A percentile compares a stretch with the other conserved stretches of the same genome.
phyloP scores from a whole-genome alignment of 2,113 vertebrate genomes.

The Scolopax mira region DNA sequence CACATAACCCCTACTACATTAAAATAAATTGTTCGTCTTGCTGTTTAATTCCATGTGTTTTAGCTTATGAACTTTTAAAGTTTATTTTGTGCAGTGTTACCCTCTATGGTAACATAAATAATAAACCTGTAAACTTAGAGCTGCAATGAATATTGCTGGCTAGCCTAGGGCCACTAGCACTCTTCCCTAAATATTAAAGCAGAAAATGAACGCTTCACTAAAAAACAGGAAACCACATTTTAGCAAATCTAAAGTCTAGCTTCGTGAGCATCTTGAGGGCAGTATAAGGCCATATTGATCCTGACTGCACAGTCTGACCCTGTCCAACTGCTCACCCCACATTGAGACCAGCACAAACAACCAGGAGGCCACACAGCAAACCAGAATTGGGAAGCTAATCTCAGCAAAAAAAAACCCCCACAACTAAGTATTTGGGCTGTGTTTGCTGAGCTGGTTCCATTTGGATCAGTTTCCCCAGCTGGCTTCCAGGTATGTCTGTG shows the following conservation, averaged over 20 bases:
- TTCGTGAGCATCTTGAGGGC: not conserved
- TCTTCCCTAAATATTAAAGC: not conserved
- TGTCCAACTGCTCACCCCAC: not conserved
- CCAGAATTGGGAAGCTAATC: not conserved
- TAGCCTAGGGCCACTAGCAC: not conserved
- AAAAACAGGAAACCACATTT: slow-evolving; percentile 39
- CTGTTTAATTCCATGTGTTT: not conserved
- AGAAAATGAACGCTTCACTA: not conserved
- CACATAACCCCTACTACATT: not conserved
- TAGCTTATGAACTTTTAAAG: not conserved
- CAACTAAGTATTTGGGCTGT: not conserved
- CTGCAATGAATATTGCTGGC: not conserved
- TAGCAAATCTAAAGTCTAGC: not conserved
- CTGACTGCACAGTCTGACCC: not conserved
- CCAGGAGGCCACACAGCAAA: not conserved
- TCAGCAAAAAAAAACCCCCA: not conserved
- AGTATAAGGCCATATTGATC: not conserved
- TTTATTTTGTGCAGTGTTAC: not conserved
- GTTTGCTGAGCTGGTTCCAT: not conserved
- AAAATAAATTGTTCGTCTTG: not conserved
- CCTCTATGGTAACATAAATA: not conserved
- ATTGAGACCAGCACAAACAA: not conserved
- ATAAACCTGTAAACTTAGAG: not conserved
- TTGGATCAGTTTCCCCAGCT: not conserved
- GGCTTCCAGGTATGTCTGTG: not conserved